A percentile compares a stretch with the other conserved stretches of the same genome.
Conservation (phyloP, 2,113 vertebrate species). For the Pycnonotus jocosus region DNA sequence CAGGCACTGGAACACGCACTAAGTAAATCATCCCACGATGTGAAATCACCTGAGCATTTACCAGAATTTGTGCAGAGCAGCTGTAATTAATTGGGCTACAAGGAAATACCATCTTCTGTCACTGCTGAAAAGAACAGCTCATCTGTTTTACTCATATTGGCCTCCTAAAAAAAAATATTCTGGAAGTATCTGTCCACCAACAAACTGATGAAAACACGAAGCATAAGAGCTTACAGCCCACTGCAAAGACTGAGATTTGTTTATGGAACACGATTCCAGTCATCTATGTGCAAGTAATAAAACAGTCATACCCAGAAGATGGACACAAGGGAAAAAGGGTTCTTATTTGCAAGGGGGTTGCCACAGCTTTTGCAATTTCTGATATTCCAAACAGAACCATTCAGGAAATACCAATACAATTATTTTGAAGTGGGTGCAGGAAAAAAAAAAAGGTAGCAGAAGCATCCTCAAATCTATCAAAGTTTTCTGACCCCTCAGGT, state of each 20-base stretch:
- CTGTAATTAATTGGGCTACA: background rate
- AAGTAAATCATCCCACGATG: background rate
- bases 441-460: background rate
- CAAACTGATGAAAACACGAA: background rate
- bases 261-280: background rate
- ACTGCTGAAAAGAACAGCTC: background rate
- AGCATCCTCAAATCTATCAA: background rate
- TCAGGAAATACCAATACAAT: background rate
- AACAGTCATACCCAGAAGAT: background rate
- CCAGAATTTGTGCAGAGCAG: background rate
- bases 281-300: background rate
- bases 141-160: background rate
- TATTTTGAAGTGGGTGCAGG: fast-evolving
- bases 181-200: background rate
- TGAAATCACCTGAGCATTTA: background rate
- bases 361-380: background rate
- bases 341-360: background rate
- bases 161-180: background rate
- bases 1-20: background rate
- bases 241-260: background rate
- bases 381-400: background rate
- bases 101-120: background rate
- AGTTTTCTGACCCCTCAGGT: background rate
- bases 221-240: background rate
- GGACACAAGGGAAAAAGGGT: background rate